phyloP scores from a whole-genome alignment of 2,113 vertebrate species.

The Tachycineta bicolor region DNA sequence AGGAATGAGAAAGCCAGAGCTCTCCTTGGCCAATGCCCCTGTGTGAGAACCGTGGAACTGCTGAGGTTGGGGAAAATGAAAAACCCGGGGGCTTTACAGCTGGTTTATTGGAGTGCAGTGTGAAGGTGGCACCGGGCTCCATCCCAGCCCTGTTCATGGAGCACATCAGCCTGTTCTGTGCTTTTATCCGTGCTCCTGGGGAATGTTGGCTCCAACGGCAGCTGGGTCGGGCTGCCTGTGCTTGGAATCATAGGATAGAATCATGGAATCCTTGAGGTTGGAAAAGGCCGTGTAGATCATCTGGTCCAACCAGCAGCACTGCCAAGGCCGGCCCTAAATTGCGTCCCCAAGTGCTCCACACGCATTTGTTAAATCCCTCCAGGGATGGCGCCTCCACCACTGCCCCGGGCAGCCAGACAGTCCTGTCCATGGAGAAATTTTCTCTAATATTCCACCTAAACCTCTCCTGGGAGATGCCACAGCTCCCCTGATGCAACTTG shows the following conservation, averaged over 20 bases:
- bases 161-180: neutral
- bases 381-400: neutral
- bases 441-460: neutral
- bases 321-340: neutral
- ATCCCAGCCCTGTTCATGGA: neutral
- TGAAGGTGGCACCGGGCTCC: neutral
- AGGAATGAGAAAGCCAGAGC: slow-evolving; percentile 45
- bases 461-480: neutral
- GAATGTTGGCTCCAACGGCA: rapidly evolving
- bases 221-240: neutral
- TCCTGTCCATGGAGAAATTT: neutral
- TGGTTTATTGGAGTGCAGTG: neutral
- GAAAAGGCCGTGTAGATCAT: neutral
- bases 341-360: neutral
- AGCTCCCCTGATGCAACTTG: neutral
- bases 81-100: neutral
- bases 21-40: neutral
- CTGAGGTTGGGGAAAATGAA: neutral
- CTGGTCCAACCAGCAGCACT: neutral
- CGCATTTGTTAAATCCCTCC: neutral
- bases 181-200: neutral
- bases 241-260: neutral
- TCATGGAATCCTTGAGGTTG: neutral
- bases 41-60: neutral
- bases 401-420: neutral